Evolutionary conservation across 2,797 vertebrate species (phyloP).

Genomic region (Schizopygopsis malacanthus): DNA sequence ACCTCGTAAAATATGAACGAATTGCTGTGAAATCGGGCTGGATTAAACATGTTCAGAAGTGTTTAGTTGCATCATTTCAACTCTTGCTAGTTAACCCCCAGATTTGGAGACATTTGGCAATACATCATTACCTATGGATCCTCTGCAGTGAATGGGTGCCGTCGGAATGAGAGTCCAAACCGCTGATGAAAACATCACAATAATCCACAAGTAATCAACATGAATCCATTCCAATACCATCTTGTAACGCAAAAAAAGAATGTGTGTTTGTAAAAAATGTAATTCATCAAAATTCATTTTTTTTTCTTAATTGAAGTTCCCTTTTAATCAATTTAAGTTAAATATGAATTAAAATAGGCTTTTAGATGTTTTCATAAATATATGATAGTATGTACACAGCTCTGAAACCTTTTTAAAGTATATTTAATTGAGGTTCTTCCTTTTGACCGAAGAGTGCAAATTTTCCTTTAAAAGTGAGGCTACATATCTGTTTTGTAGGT

Average conservation of each 20-base stretch:
- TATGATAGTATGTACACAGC: not conserved
- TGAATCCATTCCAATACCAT: not conserved
- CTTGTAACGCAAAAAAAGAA: not conserved
- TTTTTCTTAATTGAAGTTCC: not conserved
- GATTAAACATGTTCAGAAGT: not conserved
- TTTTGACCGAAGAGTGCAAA: not conserved
- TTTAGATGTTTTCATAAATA: not conserved
- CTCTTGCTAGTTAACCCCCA: not conserved
- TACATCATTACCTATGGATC: not conserved
- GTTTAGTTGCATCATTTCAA: not conserved
- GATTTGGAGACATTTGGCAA: not conserved
- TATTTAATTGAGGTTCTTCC: not conserved
- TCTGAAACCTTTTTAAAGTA: not conserved
- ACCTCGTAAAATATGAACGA: too few relatives aligned
- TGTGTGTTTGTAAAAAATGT: not conserved
- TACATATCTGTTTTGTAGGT: not conserved
- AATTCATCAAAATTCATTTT: not conserved
- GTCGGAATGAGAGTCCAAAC: not conserved
- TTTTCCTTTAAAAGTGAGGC: not conserved
- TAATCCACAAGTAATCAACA: not conserved
- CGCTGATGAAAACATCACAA: not conserved
- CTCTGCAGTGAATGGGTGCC: not conserved
- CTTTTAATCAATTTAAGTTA: not conserved
- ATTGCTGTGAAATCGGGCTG: too few relatives aligned
- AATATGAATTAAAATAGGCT: not conserved